Base-by-base conservation (phyloP, 2,888 invertebrate genomes). In the Nymphalis urticae region DNA sequence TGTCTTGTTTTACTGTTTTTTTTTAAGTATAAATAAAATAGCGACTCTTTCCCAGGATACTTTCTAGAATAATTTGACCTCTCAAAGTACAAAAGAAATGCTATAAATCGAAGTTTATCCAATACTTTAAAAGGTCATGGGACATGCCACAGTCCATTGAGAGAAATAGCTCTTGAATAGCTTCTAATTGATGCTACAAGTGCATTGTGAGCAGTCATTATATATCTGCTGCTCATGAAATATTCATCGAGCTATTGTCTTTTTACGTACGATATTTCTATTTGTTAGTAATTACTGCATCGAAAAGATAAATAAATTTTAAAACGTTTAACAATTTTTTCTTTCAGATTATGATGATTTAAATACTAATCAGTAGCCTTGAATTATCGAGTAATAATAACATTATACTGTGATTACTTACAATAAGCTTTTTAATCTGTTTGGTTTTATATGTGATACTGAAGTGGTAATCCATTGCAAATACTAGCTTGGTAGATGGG, bases 221-320 rank as follows among this genome's bases (percentile, higher is more conserved):
- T 80, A 80, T 82, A 82, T 78, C 76, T 79, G 76, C 78, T 79
- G 76, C 78, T 82, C 79, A 85, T 86, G 82, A 82, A 86, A 85
- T 85, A 85, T 86, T 84, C 82, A 85, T 84, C 75, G 73, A 73
- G 73, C 81, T 80, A 84, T 85, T 85, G 85, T 85, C 76, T 73
- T 72, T 72, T 75, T 72, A 68, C 27, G 63, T 66, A 64, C 63
- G 63, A 72, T 61, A 71, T 63, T 36, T 60, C 60, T 50, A 61
- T 69, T 66, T 69, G 64, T 64, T 64, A 64, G 61, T 65, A 73
- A 70, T 73, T 75, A 73, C 70, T 70, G 63, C 68, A 69, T 60
- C 54, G 59, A 64, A 70, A 73, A 54, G 42, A 13, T 42, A 61
- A 60, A 32, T 50, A 58, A 58, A 63, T 56, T 19, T 42, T 17